Percentiles rank a stretch among this genome's conserved stretches.
These are phyloP conservation scores for Heliconius melpomene DNA, from an alignment of 1,140 invertebrate species.

Conservation along the genomic window DNA sequence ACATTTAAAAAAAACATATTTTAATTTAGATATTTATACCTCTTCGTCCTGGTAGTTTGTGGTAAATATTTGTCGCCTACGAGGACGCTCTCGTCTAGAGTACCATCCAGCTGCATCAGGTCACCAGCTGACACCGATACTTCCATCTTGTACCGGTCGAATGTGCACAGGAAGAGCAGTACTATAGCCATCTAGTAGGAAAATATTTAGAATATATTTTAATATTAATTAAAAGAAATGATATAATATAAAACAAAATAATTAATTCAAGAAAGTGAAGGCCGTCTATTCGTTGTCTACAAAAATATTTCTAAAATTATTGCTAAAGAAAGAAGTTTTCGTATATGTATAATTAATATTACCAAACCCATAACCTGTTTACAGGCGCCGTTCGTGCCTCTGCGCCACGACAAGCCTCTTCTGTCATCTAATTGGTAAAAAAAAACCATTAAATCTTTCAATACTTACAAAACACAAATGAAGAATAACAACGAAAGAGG, in stretches of 20 bases:
- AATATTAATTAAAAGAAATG: neutral
- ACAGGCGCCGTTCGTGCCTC: no score
- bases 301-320: no score
- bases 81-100: conserved; percentile 70
- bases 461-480: conserved; percentile 85
- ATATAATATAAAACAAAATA: no score
- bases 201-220: neutral
- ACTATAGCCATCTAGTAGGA: conserved; percentile 57
- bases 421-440: neutral
- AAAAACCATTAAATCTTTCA: neutral
- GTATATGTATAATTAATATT: no score
- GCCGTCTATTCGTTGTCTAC: no score
- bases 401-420: no score
- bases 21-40: conserved; percentile 42
- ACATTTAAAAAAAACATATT: no score
- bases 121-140: conserved; percentile 72
- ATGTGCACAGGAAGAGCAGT: conserved; percentile 60
- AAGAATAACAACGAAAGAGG: conserved; percentile 86
- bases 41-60: conserved; percentile 59
- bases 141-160: conserved; percentile 68
- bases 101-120: conserved; percentile 69
- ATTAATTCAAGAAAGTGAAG: no score
- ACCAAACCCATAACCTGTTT: no score
- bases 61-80: conserved; percentile 67
- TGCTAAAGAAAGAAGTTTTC: no score